Base-by-base conservation (phyloP, 2,113 vertebrate genomes). In the Hippopotamus amphibius region DNA sequence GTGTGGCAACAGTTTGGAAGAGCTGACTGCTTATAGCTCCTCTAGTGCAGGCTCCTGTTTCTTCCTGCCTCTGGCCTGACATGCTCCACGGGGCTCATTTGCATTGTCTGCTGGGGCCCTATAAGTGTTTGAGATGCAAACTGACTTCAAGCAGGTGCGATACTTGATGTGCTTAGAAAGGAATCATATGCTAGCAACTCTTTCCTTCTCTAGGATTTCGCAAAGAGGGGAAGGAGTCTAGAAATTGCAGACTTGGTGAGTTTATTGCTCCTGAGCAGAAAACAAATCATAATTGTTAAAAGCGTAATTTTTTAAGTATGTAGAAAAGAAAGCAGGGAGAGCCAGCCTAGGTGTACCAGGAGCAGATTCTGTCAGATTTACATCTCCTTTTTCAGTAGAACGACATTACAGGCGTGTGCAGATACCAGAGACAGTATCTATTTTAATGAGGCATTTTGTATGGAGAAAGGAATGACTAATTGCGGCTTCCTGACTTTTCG, bases 211-310 rank as follows among this genome's bases (percentile, higher is more conserved):
- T 86, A 77, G 59, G 43, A n/a, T 50, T 96, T n/a, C 15, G 82
- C 46, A 80, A 26, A 68, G n/a, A 46, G 46, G n/a, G 28, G 8
- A 85, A 53, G 72, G 63, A 71, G 79, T 74, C 26, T 76, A 69
- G 59, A 95, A 95, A 57, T 81, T 55, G 41, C 0, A 37, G 55
- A 68, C 28, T 68, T 86, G 48, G 7, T 89, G 26, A 92, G 10
- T 63, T 61, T 37, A 76, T 86, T 81, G 59, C 59, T 93, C 48
- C 59, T 86, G 66, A 82, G 48, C 33, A 96, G 79, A 61, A 85
- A 80, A 50, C n/a, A 88, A 46, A 82, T 59, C 57, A 46, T 82
- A 77, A 88, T 65, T 63, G 7, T 80, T 53, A 74, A 90, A 33
- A 46, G 2, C 30, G 41, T 71, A 30, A 7, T 57, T 26, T 88